Evolutionary conservation across 2,113 vertebrate genomes (phyloP), one percentile per base, ranked within the genome.

Genomic region (Pavo muticus): DNA sequence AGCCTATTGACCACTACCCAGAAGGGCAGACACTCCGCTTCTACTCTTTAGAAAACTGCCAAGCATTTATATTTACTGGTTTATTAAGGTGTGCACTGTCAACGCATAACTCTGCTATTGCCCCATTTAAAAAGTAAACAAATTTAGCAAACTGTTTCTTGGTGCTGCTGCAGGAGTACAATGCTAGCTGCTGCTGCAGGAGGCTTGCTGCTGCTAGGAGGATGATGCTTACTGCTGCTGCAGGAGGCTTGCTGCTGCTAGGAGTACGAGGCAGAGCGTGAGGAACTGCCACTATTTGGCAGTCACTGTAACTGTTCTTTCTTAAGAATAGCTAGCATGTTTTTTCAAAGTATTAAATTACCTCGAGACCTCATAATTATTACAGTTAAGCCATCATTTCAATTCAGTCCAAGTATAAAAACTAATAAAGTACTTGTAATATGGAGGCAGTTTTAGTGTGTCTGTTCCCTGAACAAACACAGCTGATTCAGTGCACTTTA

Each of bases 371-470:
- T 96, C 65, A 23, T 93, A 88, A 93, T 94, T 94, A 88, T 65
- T 91, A 87, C 73, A 91, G 83, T 94, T 94, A 95, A 91, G 76
- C 82, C 95, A 91, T 95, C 88, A 93, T 94, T 91, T 95, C 73
- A 91, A 48, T 96, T 88, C 73, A 80, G 69, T 88, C 79, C 79
- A 80, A 95, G 50, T 94, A 77, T 91, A 94, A 95, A 90, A 94
- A 91, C 64, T 91, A 88, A 95, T 90, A 78, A 95, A 95, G 85
- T 81, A 57, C 72, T 88, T n/a, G 10, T 86, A 88, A 86, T 74
- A 56, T 45, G 37, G 44, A 90, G 93, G 80, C 87, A 90, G 29
- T 94, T 97, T 94, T 88, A 84, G 56, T 80, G 54, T 93, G 83
- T 65, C 25, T 95, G 87, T 40, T 93, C 84, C 88, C 69, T 93